phyloP scores from a whole-genome alignment of 2,113 vertebrate genomes.

The Cynoglossus semilaevis region DNA sequence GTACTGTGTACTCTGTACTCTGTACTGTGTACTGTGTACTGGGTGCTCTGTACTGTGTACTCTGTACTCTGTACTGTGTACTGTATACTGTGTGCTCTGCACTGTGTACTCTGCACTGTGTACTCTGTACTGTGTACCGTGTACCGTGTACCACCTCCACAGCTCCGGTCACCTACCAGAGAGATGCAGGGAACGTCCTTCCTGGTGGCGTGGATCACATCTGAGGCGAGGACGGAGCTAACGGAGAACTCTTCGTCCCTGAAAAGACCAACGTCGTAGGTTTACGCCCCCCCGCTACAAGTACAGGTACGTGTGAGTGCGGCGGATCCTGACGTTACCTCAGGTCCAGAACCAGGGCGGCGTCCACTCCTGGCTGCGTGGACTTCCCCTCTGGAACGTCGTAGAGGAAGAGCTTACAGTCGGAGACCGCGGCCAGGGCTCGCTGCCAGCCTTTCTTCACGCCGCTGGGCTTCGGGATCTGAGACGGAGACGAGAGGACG shows the following conservation, averaged over 20 bases:
- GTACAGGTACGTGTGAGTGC: too few relatives aligned
- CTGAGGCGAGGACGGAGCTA: constrained; percentile 91
- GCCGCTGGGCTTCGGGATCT: constrained; percentile 96
- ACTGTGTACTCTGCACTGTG: too few relatives aligned
- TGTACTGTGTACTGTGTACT: too few relatives aligned
- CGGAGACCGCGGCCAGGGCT: constrained; percentile 91
- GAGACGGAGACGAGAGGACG: too few relatives aligned
- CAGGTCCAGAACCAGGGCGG: constrained; percentile 93
- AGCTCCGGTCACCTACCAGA: constrained; percentile 75
- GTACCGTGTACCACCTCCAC: too few relatives aligned
- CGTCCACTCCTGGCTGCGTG: constrained; percentile 87
- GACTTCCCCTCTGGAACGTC: constrained; percentile 93
- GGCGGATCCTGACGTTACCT: constrained; percentile 80
- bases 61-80: too few relatives aligned
- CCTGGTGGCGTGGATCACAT: constrained; percentile 93
- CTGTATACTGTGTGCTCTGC: too few relatives aligned
- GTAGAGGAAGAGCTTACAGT: constrained; percentile 95
- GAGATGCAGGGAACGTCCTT: constrained; percentile 98
- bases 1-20: too few relatives aligned
- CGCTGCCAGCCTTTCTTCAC: constrained; percentile 98
- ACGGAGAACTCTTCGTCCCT: constrained; percentile 97
- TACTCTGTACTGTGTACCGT: too few relatives aligned
- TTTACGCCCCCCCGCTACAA: not conserved
- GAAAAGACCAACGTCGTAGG: constrained; percentile 2
- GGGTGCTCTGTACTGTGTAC: too few relatives aligned